These are phyloP conservation scores for Uria aalge DNA, from an alignment of 2,113 vertebrate genomes.

Conservation along the genomic window DNA sequence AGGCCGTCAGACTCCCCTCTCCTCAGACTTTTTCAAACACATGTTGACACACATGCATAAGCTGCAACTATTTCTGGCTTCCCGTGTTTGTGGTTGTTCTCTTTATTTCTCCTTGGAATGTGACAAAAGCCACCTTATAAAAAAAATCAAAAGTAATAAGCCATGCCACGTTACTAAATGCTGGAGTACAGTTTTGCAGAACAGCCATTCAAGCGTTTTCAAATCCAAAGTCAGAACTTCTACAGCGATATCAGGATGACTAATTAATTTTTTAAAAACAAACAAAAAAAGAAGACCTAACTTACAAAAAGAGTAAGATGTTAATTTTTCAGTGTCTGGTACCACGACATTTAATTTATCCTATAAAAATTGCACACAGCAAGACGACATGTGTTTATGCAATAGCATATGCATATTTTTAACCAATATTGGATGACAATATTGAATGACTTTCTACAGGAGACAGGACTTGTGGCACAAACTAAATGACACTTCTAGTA, in stretches of 20 bases:
- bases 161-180: neutral
- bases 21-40: neutral
- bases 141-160: neutral
- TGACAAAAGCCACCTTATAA: neutral
- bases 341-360: neutral
- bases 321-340: neutral
- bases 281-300: neutral
- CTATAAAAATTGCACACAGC: neutral
- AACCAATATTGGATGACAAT: neutral
- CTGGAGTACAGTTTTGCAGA: neutral
- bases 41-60: neutral
- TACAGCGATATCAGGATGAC: neutral
- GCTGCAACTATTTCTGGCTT: neutral
- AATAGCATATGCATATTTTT: neutral
- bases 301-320: neutral
- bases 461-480: neutral
- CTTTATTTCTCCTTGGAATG: neutral
- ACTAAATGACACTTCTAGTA: neutral
- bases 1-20: neutral
- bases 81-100: neutral
- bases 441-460: neutral
- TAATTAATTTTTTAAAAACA: neutral
- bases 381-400: neutral
- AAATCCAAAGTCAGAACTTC: neutral
- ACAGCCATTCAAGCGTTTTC: neutral